Evolutionary conservation across 2,888 invertebrate genomes (phyloP).

Genomic region (Reticulitermes lucifugus): DNA sequence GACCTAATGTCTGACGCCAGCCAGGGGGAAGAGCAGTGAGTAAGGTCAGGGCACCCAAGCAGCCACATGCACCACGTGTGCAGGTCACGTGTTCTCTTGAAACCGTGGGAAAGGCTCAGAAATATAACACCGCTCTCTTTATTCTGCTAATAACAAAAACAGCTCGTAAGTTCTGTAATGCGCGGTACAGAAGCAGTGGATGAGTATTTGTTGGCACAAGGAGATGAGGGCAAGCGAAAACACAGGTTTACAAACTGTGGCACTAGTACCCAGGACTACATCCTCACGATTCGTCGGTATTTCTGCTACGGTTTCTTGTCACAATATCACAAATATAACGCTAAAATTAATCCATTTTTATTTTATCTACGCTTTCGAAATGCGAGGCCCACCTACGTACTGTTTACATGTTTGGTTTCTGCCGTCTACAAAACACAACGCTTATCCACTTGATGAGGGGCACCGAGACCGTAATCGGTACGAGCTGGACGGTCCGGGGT

Average conservation of each 20-base stretch:
- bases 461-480: no score
- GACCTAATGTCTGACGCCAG: not conserved
- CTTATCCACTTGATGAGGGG: no score
- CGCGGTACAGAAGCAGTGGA: not conserved
- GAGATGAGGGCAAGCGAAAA: not conserved
- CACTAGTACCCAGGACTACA: no score
- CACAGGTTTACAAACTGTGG: not conserved
- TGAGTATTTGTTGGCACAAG: not conserved
- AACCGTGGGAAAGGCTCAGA: constrained; percentile 4
- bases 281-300: no score
- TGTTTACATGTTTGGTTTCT: no score
- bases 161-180: not conserved
- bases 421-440: no score
- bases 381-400: no score
- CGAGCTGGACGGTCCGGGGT: no score
- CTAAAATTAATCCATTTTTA: no score
- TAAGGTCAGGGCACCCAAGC: not conserved
- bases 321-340: no score
- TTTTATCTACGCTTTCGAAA: no score
- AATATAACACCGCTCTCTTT: not conserved
- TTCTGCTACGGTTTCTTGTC: no score
- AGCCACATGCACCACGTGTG: constrained; percentile 30
- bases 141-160: constrained; percentile 13
- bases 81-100: constrained; percentile 22
- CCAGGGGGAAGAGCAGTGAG: not conserved